Conservation (phyloP, 2,797 vertebrate genomes). For the Enteromius paludinosus region DNA sequence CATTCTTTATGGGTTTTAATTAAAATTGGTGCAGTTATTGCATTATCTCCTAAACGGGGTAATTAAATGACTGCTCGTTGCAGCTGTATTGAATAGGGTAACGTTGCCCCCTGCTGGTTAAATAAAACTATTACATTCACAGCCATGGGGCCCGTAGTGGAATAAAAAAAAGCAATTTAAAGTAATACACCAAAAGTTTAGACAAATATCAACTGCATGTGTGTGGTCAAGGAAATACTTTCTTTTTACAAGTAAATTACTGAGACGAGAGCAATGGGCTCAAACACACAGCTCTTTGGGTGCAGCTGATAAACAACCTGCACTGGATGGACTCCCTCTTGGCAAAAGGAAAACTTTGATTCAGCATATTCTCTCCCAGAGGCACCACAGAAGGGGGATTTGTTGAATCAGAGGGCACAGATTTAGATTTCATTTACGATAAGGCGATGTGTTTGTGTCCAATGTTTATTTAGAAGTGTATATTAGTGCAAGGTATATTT, state of each 20-base stretch:
- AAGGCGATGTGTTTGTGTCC: neutral
- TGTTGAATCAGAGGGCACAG: neutral
- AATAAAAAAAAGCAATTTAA: neutral
- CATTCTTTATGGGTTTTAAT: neutral
- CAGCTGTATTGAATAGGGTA: neutral
- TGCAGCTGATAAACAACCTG: slow-evolving; percentile 7
- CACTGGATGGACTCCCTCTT: slow-evolving; percentile 13
- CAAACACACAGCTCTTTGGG: neutral
- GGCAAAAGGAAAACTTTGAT: neutral
- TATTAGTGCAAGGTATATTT: neutral
- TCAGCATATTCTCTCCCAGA: slow-evolving; percentile 23
- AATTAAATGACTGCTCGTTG: slow-evolving; percentile 9
- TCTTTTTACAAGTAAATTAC: neutral
- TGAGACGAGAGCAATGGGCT: neutral
- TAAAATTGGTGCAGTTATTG: slow-evolving; percentile 1
- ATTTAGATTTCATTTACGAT: neutral
- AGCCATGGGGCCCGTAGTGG: too few relatives aligned
- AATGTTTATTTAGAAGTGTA: neutral
- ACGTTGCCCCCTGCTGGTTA: slow-evolving; percentile 66
- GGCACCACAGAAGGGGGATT: neutral
- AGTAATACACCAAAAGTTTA: too few relatives aligned
- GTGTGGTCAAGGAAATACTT: neutral
- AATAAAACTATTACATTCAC: neutral
- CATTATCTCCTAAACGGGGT: neutral
- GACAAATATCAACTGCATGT: slow-evolving; percentile 4